Evolutionary conservation across 2,113 vertebrate species (phyloP), one percentile per base, ranked within the genome.

Genomic region (Nerophis lumbriciformis): DNA sequence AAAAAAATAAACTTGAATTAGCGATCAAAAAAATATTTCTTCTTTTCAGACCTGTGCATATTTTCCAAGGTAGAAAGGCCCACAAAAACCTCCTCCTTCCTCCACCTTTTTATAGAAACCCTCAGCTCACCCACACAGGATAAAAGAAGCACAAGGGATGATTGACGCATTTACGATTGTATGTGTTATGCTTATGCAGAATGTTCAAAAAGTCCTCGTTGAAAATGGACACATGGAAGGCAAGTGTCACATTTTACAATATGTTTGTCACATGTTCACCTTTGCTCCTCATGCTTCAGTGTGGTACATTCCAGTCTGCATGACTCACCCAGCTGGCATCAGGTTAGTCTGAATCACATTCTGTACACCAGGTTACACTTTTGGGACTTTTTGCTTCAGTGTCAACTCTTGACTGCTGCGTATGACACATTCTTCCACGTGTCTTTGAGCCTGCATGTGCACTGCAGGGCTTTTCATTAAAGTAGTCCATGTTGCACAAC

Each of bases 261-360:
- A 52, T 59, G 45, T 39, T 47, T 28, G 51, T 53, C 13, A 36
- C 14, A 38, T 45, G 14, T 38, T 13, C 35, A n/a, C 16, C 12
- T 44, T 52, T 19, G 19, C 63, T 45, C 38, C 7, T 13, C 47
- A 1, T 35, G 36, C 8, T 48, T 73, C 36, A 38, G 13, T 49
- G 49, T 35, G 6, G 16, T 19, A 57, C 36, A 54, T 66, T 66
- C 55, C 62, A 44, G 58, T 37, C 48, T 44, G 53, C 39, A 36
- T 72, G 77, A 81, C 51, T 76, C 64, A 68, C 39, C 1, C 8
- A 48, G 63, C 48, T 61, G 62, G 61, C 64, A 68, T 59, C 19
- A 63, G 56, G 38, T 50, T 71, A 49, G 65, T 47, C 57, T 14
- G 59, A 28, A 57, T 54, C 48, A 19, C 51, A 62, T 58, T 56